Evolutionary conservation across 2,888 invertebrate species (phyloP), one percentile per base, ranked within the genome.

Genomic region (Microplitis manilae): DNA sequence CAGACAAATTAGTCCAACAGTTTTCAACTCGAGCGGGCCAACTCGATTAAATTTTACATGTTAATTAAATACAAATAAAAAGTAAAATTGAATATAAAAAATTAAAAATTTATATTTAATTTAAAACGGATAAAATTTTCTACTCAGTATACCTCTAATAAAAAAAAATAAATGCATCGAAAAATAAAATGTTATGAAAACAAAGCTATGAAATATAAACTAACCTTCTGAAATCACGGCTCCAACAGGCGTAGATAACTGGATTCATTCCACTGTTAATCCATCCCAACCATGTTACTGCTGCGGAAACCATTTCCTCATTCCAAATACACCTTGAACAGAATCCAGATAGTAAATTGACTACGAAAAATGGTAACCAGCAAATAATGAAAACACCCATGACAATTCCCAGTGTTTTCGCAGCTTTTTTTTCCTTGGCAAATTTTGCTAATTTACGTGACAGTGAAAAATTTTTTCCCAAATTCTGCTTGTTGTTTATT

Each of bases 161-260:
- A 7, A n/a, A 15, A n/a, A n/a, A 15, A 30, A 30, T 62, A 62
- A 62, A 62, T 62, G 7, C 6, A 7, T 17, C 13, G 15, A 17
- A 6, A 62, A 62, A 15, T 17, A 62, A 65, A 39, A 62, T 64
- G 64, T 40, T n/a, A 9, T 9, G 15, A 59, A 9, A 50, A 9
- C 61, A 30, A 8, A 62, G 15, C 9, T 5, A 59, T 30, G 30
- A 30, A 30, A 41, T 39, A 5, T 30, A 40, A 50, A 89, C 93
- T 92, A 89, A 96, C 96, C 97, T 95, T 91, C 97, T 92, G 90
- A 98, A 98, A 91, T 98, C 98, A 87, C 97, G 93, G 91, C 97
- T 98, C 95, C 98, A 98, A 89, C 97, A 97, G n/a, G 98, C 98
- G 90, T 98, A 98, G 88, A 98, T 98, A 83, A 98, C 96, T 0